Evolutionary conservation across 2,888 invertebrate genomes (phyloP), one percentile per base, ranked within the genome.

Genomic region (Xestia ashworthii): DNA sequence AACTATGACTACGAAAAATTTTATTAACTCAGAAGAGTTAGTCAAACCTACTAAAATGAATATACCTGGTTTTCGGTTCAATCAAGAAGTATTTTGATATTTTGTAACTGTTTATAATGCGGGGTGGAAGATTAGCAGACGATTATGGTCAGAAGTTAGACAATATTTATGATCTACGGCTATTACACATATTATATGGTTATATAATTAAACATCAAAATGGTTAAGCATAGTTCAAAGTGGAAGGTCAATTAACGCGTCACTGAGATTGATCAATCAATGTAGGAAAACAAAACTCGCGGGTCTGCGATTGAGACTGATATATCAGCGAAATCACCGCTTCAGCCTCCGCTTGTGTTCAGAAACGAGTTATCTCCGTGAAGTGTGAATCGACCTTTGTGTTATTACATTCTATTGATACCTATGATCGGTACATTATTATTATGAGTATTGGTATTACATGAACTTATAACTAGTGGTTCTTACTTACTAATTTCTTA

Each of bases 311-410:
- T 48, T 12, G 14, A 19, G 22, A 50, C 19, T 38, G 19, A 1
- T 11, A 14, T 38, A 25, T 71, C 32, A 12, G 50, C 32, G 16
- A 58, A 71, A 74, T 50, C 38, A 46, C 55, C 19, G 44, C 12
- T 44, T 64, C 19, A 78, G 60, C n/a, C 11, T 9, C 1, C 11
- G 19, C 19, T 11, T 38, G 14, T 50, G 11, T 69, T 58, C 48
- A 32, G 11, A 62, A 67, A 19, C n/a, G 19, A 71, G 55, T 32
- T 38, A 44, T 68, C 77, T 58, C 50, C 44, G 72, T 77, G 76
- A 83, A 55, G 74, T 78, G 76, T 82, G 55, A 86, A 71, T 65
- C 74, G 71, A 83, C 76, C 83, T 88, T 76, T 55, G 5, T 74
- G 70, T 44, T 44, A 60, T 76, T 86, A 82, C 60, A 76, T 65